phyloP scores from a whole-genome alignment of 2,797 vertebrate species.

The Pangasius krempfi region DNA sequence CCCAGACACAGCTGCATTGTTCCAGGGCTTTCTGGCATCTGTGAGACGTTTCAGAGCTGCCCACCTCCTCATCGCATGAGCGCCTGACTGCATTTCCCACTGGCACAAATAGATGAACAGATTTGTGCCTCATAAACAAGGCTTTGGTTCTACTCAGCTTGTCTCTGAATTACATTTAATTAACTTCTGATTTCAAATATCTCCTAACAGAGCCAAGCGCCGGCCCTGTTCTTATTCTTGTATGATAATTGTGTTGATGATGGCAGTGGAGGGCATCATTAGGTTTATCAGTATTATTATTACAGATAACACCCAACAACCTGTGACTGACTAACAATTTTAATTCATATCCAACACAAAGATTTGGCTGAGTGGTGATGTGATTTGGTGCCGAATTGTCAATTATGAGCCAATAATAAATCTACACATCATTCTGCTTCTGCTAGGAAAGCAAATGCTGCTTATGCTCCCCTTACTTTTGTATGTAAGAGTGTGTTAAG shows the following conservation, averaged over 20 bases:
- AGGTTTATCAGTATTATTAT: slow-evolving; percentile 33
- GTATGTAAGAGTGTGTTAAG: neutral
- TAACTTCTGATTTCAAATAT: slow-evolving; percentile 51
- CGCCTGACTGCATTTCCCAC: slow-evolving; percentile 39
- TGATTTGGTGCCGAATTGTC: neutral
- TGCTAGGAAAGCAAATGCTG: neutral
- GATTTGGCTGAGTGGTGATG: neutral
- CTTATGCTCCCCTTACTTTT: neutral
- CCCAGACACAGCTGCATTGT: slow-evolving; percentile 53
- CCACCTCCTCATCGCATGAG: slow-evolving; percentile 28
- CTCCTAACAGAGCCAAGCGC: slow-evolving; percentile 23
- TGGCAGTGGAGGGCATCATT: slow-evolving; percentile 31
- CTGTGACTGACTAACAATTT: slow-evolving; percentile 36
- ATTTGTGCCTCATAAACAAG: slow-evolving; percentile 54
- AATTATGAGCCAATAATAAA: neutral
- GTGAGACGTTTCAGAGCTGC: slow-evolving; percentile 44
- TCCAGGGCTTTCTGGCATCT: slow-evolving; percentile 40
- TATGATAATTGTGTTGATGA: slow-evolving; percentile 46
- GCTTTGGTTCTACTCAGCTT: slow-evolving; percentile 50
- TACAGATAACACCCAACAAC: slow-evolving; percentile 33
- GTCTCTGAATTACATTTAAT: slow-evolving; percentile 53
- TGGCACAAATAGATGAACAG: slow-evolving; percentile 59
- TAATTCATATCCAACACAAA: slow-evolving; percentile 23
- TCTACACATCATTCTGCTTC: neutral
- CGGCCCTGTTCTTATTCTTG: slow-evolving; percentile 30